Percentiles rank a stretch among this genome's conserved stretches.
Conservation (phyloP, 1,140 invertebrate species). For the Palaemon carinicauda region DNA sequence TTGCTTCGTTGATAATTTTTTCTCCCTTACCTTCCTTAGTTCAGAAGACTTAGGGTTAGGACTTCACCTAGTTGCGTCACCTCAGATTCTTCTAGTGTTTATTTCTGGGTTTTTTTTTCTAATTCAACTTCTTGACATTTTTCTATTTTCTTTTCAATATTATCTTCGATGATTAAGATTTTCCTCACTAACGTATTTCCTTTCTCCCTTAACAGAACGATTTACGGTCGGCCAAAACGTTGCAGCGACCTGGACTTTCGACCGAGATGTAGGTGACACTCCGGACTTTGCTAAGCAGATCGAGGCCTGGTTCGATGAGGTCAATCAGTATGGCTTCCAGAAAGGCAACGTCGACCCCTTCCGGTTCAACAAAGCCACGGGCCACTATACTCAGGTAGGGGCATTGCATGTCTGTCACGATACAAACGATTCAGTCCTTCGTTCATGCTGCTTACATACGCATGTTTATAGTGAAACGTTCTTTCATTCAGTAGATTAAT, state of each 20-base stretch:
- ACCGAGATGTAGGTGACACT: conserved; percentile 69
- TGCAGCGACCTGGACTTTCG: conserved; percentile 79
- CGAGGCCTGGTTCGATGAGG: conserved; percentile 82
- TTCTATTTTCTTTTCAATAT: not conserved
- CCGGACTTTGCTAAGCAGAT: conserved; percentile 80
- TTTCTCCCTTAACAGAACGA: conserved; percentile 67
- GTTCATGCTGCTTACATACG: too few species aligned
- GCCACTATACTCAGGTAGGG: conserved; percentile 78
- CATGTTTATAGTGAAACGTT: too few species aligned
- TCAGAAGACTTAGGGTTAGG: too few species aligned
- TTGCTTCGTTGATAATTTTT: too few species aligned
- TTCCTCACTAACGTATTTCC: not conserved
- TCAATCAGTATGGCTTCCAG: conserved; percentile 74
- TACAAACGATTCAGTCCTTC: too few species aligned
- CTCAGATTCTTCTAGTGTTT: too few species aligned
- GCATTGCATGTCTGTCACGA: not conserved
- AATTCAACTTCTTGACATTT: too few species aligned
- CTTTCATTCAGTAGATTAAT: too few species aligned
- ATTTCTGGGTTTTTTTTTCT: too few species aligned
- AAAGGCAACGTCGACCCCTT: conserved; percentile 66
- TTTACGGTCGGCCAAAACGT: conserved; percentile 86
- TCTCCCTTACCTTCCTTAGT: too few species aligned
- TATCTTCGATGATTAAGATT: not conserved
- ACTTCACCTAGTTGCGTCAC: too few species aligned
- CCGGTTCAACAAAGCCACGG: conserved; percentile 73